Percentiles rank a stretch among this genome's conserved stretches.
Evolutionary conservation across 2,888 invertebrate genomes (phyloP).

Genomic region (Drosophila paramelanica): DNA sequence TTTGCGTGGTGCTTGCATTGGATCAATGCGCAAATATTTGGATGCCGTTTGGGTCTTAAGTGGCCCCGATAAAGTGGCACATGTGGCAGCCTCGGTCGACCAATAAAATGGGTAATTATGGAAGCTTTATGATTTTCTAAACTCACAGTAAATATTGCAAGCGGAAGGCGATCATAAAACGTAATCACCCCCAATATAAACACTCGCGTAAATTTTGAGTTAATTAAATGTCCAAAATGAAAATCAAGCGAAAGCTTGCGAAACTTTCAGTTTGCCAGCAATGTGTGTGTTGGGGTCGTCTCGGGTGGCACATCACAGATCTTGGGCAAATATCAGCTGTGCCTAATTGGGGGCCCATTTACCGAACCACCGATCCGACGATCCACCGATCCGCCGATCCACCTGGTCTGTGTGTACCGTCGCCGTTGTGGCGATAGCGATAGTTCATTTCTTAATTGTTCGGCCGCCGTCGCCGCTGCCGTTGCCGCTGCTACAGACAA

Average conservation of each 20-base stretch:
- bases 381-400: slow-evolving; percentile 25
- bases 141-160: slow-evolving; percentile 69
- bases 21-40: slow-evolving; percentile 51
- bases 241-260: slow-evolving; percentile 52
- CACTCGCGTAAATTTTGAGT: slow-evolving; percentile 53
- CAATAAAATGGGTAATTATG: slow-evolving; percentile 62
- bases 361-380: slow-evolving; percentile 19
- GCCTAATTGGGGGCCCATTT: slow-evolving; percentile 58
- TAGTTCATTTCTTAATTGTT: slow-evolving; percentile 79
- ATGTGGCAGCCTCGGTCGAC: slow-evolving; percentile 19
- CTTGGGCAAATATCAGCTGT: slow-evolving; percentile 65
- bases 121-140: slow-evolving; percentile 69
- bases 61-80: slow-evolving; percentile 39
- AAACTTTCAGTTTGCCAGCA: slow-evolving; percentile 14
- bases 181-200: slow-evolving; percentile 62
- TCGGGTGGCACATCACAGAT: slow-evolving; percentile 54
- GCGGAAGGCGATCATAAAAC: slow-evolving; percentile 74
- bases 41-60: slow-evolving; percentile 13
- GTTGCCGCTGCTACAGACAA: slow-evolving; percentile 51
- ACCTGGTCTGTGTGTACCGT: slow-evolving; percentile 49
- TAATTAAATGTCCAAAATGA: slow-evolving; percentile 72
- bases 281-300: not conserved
- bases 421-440: slow-evolving; percentile 54
- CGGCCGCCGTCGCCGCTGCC: slow-evolving; percentile 31
- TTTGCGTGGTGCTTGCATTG: slow-evolving; percentile 8